Conservation (phyloP, 2,797 vertebrate species). For the Aphelocoma californica region DNA sequence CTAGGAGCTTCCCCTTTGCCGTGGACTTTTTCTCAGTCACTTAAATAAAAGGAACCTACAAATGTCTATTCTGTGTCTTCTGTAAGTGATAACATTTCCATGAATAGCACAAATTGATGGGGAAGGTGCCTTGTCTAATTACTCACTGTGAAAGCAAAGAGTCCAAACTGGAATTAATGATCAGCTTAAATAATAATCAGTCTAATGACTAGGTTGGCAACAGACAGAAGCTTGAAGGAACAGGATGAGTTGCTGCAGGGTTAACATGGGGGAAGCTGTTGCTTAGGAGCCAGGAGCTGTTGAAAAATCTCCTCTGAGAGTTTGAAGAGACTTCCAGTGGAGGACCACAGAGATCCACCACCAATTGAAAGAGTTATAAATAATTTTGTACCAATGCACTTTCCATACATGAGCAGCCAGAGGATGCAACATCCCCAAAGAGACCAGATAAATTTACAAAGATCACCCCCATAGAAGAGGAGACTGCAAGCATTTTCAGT, state of each 20-base stretch:
- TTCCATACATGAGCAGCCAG: not conserved
- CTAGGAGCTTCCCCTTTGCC: not conserved
- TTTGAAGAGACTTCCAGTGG: not conserved
- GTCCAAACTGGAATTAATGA: not conserved
- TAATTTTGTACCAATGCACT: not conserved
- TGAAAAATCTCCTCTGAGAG: constrained; percentile 3
- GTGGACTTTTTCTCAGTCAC: not conserved
- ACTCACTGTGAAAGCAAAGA: not conserved
- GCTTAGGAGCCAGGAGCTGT: not conserved
- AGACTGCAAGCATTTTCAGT: not conserved
- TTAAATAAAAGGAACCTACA: not conserved
- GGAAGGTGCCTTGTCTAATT: constrained; percentile 5
- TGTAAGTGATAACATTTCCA: not conserved
- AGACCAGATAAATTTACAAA: not conserved
- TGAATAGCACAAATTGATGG: not conserved
- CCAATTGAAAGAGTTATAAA: not conserved
- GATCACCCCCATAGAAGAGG: not conserved
- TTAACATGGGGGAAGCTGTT: not conserved
- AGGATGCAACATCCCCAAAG: not conserved
- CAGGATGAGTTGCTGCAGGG: not conserved
- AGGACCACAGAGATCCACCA: not conserved
- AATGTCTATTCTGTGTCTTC: not conserved
- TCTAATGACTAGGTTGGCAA: not conserved
- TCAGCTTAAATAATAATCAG: not conserved
- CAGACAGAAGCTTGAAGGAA: not conserved